Evolutionary conservation across 2,113 vertebrate species (phyloP), one percentile per base, ranked within the genome.

Genomic region (Anthoscopus minutus): DNA sequence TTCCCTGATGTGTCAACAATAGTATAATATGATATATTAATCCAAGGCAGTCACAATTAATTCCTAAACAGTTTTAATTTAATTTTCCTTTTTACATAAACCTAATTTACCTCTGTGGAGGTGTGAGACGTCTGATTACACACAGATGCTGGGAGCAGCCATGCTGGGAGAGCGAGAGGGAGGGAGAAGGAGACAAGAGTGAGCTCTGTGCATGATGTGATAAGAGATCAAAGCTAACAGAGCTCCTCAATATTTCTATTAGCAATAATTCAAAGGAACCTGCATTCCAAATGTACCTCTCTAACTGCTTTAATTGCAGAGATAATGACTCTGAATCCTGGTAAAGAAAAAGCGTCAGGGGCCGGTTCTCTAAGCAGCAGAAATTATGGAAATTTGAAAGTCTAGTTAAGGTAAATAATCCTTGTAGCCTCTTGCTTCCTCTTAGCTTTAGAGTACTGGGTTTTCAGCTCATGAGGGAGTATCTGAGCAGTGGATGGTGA

Each of bases 31-130:
- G 92, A 97, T 96, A 96, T 78, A 97, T 94, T 94, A 97, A 97
- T 42, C 85, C 66, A 95, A 89, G 79, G 94, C 82, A 90, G 76
- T 91, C 70, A 82, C 80, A 95, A 95, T 97, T 97, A 97, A 95
- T 96, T 97, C 88, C 88, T 96, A 93, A 97, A 93, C 76, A 97
- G 80, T 95, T 91, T 95, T 97, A 97, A 98, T 97, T 98, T 97
- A 95, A 97, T 98, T 98, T 98, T 94, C 64, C 81, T 96, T 97
- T 94, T 97, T 92, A 96, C 93, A 96, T 97, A 98, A 97, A 96
- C 91, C 73, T 4, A 96, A 97, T 97, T 97, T 97, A 97, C 95
- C 87, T 97, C 92, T 66, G 83, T 72, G 77, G 89, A 97, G 89
- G 96, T 97, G 83, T 95, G 97, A 97, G 97, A 97, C 0, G 2